phyloP scores from a whole-genome alignment of 2,888 invertebrate genomes.

The Cyclophora punctaria region DNA sequence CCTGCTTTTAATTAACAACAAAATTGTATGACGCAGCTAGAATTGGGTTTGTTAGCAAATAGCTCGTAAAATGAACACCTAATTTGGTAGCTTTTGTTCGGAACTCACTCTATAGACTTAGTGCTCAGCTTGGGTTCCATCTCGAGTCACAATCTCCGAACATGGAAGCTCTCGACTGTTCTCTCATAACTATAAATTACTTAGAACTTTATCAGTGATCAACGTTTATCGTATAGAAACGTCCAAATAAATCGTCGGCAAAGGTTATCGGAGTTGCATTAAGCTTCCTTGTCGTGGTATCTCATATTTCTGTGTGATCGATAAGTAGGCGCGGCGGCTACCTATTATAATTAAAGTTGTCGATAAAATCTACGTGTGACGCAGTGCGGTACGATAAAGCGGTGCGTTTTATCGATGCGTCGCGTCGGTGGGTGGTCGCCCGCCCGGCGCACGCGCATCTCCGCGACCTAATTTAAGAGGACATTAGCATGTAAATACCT shows the following conservation, averaged over 20 bases:
- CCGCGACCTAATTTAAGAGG: constrained; percentile 45
- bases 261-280: constrained; percentile 39
- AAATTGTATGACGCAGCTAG: constrained; percentile 7
- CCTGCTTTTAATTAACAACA: constrained; percentile 19
- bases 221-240: constrained; percentile 30
- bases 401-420: constrained; percentile 41
- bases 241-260: constrained; percentile 35
- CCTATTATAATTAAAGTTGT: constrained; percentile 54
- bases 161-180: neutral
- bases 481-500: constrained; percentile 43
- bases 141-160: neutral
- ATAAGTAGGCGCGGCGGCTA: constrained; percentile 39
- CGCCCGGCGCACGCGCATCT: constrained; percentile 41
- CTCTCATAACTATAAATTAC: constrained; percentile 18
- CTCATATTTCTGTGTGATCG: constrained; percentile 41
- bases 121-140: too few species aligned
- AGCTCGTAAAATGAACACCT: constrained; percentile 10
- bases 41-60: constrained; percentile 8
- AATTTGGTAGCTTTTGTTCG: neutral
- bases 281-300: constrained; percentile 44
- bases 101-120: too few species aligned
- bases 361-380: constrained; percentile 54
- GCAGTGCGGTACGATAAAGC: constrained; percentile 44
- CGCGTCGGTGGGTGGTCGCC: constrained; percentile 42
- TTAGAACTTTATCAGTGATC: constrained; percentile 23